Evolutionary conservation across 2,888 invertebrate species (phyloP), one percentile per base, ranked within the genome.

Genomic region (Scrobipalpa costella): DNA sequence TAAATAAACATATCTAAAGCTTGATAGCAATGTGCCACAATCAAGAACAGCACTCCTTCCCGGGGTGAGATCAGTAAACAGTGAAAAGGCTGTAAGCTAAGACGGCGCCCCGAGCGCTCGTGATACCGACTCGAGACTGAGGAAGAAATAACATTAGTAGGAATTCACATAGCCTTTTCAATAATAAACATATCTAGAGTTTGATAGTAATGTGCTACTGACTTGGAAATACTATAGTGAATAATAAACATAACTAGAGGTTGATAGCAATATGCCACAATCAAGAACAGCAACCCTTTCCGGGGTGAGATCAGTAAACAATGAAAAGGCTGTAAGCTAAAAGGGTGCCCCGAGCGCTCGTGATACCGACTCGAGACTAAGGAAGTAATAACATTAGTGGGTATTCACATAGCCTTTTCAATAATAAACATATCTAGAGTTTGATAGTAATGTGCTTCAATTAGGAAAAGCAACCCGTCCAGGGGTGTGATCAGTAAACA

Each of bases 31-130:
- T 27, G 27, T 55, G 57, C 38, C 38, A 57, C 57, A 57, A 57
- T 57, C 38, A 57, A 17, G 13, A 40, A 15, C 17, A 15, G 64
- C 61, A 71, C 73, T 71, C 73, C 73, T 69, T 73, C 69, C 64
- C 68, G 69, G 71, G 69, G 67, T 68, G 67, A 68, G 69, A 69
- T 69, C 68, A 78, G 80, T 77, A 76, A 78, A 75, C 75, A 76
- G 75, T 74, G 34, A 38, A 38, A 78, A 79, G 78, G 75, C 76
- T 73, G 70, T 74, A 79, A 79, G 77, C 76, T 74, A 78, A 76
- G 74, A 73, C 66, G 69, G 76, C 21, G 58, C 58, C 38, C 19
- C 17, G 49, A 21, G 60, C 47, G 13, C 5, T n/a, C 5, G n/a
- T 2, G 17, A 33, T 11, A 13, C 49, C 2, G 7, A 5, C 27